Evolutionary conservation across 1,140 invertebrate genomes (phyloP).

Genomic region (Cyphomyrmex costatus): DNA sequence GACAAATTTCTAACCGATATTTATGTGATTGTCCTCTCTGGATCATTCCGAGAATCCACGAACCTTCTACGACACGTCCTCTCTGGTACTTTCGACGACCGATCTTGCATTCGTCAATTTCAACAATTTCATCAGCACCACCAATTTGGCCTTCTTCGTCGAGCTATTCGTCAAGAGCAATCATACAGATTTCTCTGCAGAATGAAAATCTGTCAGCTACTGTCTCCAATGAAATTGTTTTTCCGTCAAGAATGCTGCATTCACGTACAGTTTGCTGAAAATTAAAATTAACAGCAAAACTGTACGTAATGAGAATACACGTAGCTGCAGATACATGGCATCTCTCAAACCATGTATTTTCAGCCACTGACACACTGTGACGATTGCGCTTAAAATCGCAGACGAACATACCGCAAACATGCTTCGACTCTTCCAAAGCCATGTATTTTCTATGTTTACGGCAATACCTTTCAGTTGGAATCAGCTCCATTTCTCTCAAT

Average conservation of each 20-base stretch:
- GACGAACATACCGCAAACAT: too few relatives aligned
- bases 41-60: constrained; percentile 1
- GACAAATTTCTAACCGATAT: not conserved
- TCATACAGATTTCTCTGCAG: not conserved
- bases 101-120: constrained; percentile 1
- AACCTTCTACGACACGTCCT: not conserved
- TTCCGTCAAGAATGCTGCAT: not conserved
- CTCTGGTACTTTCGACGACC: not conserved
- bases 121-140: not conserved
- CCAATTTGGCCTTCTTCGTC: not conserved
- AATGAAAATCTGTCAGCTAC: not conserved
- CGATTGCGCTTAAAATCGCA: not conserved
- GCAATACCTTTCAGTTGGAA: not conserved
- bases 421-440: not conserved
- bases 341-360: not conserved
- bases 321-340: not conserved
- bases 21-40: not conserved
- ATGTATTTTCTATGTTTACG: not conserved
- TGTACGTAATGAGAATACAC: not conserved
- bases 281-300: not conserved
- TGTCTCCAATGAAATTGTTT: not conserved
- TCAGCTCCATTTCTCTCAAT: not conserved
- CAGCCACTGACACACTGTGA: not conserved
- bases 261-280: not conserved
- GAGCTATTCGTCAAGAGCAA: not conserved